These are phyloP conservation scores for Lineus longissimus DNA, from an alignment of 1,140 invertebrate species.

Conservation along the genomic window DNA sequence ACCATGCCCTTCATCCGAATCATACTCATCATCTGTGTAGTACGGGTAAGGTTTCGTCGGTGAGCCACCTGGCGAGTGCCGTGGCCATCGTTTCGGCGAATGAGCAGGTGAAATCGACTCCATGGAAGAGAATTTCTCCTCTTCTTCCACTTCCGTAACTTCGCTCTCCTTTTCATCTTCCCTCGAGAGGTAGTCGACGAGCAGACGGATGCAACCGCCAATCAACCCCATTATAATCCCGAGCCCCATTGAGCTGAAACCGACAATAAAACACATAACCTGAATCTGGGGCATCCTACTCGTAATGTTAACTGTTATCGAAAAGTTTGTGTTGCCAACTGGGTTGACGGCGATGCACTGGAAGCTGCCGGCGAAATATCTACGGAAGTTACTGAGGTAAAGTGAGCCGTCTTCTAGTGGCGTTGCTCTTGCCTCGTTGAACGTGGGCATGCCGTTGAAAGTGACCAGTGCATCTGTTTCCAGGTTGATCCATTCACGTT, in stretches of 20 bases:
- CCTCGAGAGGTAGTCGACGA: constrained; percentile 1
- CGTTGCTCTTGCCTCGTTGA: neutral
- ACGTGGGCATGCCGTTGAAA: neutral
- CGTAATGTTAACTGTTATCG: constrained; percentile 18
- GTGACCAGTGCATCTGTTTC: neutral
- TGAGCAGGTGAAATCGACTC: neutral
- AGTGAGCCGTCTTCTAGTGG: neutral
- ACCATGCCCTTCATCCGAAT: constrained; percentile 15
- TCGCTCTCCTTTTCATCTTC: too few species aligned
- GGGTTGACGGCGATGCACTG: constrained; percentile 33
- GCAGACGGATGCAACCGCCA: constrained; percentile 27
- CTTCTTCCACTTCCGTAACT: neutral
- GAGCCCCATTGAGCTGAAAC: constrained; percentile 20
- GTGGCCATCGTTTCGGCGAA: neutral
- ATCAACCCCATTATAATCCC: constrained; percentile 29
- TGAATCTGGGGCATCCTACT: constrained; percentile 15
- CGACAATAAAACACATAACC: constrained; percentile 24
- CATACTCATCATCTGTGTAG: constrained; percentile 8
- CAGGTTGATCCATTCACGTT: neutral
- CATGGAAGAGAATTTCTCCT: neutral
- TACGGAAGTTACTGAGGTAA: constrained; percentile 20
- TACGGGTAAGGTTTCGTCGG: neutral
- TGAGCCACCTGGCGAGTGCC: neutral
- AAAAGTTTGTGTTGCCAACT: constrained; percentile 25
- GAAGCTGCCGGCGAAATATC: constrained; percentile 34